phyloP scores from a whole-genome alignment of 1,140 invertebrate species.

The Hormaphis cornu region DNA sequence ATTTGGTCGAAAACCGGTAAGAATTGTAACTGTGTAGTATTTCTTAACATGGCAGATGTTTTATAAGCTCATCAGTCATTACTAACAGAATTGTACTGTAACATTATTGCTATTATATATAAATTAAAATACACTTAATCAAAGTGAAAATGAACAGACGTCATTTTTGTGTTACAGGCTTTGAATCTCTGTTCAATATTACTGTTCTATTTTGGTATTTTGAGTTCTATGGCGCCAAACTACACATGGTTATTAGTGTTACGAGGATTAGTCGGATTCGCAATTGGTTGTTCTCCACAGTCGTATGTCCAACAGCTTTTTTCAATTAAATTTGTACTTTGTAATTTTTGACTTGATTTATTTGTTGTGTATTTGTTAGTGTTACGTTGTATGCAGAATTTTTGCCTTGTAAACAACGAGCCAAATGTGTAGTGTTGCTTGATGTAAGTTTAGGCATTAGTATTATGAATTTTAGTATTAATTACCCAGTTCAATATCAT shows the following conservation, averaged over 20 bases:
- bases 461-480: not conserved
- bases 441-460: conserved; percentile 59
- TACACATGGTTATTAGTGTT: conserved; percentile 85
- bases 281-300: conserved; percentile 91
- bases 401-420: conserved; percentile 82
- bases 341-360: not conserved
- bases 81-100: too few relatives aligned
- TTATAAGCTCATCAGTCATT: too few relatives aligned
- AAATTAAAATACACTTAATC: too few relatives aligned
- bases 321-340: conserved; percentile 22
- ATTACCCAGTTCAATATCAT: too few relatives aligned
- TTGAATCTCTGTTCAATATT: conserved; percentile 77
- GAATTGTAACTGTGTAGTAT: conserved; percentile 33
- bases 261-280: conserved; percentile 86
- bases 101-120: too few relatives aligned
- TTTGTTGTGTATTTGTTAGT: conserved; percentile 47
- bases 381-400: conserved; percentile 95
- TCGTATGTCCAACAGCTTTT: conserved; percentile 64
- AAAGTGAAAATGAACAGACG: not conserved
- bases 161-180: conserved; percentile 51
- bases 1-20: conserved; percentile 80
- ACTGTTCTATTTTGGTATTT: conserved; percentile 80
- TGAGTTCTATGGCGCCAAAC: conserved; percentile 83
- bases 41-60: too few relatives aligned
- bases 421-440: conserved; percentile 86